Base-by-base conservation (phyloP, 2,797 vertebrate genomes). In the Poliocrania exsul region DNA sequence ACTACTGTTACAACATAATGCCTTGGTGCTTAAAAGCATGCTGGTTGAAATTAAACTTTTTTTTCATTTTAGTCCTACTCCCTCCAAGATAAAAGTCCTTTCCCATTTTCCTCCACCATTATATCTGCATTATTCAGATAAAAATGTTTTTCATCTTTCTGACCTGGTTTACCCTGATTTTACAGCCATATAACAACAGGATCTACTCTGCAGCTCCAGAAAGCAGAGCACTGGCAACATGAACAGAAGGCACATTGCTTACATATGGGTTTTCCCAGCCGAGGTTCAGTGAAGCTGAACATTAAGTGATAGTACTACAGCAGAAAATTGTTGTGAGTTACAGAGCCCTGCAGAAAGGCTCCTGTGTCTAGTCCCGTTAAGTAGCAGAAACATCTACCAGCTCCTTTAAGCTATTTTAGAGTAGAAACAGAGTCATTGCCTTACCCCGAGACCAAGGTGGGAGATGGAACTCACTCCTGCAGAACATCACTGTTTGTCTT, bases 211-310 rank as follows among this genome's bases (percentile, higher is more conserved):
- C 82, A 95, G 94, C 61, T 92, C 65, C 1, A 3, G 90, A 81
- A 94, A 96, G 82, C 92, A 77, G 66, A 66, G 81, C 38, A 5
- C 64, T 47, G 28, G 88, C 28, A 17, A n/a, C 19, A 13, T 1
- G 50, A 91, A 92, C 92, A 97, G 92, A 94, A 92, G 91, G 82
- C 79, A 50, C 9, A 5, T 78, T 87, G 82, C 93, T 94, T 90
- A 91, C 80, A 94, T 93, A 96, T 89, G 88, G 83, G 81, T 69
- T 96, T 95, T 95, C 93, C 95, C 93, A 96, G 94, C 85, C 4
- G 85, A 88, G 90, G 83, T 82, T 94, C 94, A 96, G 83, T 84
- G 92, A 89, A 94, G 97, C 92, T 80, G 92, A 97, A 96, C 96
- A 47, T 81, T 75, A 91, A 96, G 73, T 65, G 72, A 58, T 86